Conservation (phyloP, 2,797 vertebrate species). For the Clarias platycephalus region DNA sequence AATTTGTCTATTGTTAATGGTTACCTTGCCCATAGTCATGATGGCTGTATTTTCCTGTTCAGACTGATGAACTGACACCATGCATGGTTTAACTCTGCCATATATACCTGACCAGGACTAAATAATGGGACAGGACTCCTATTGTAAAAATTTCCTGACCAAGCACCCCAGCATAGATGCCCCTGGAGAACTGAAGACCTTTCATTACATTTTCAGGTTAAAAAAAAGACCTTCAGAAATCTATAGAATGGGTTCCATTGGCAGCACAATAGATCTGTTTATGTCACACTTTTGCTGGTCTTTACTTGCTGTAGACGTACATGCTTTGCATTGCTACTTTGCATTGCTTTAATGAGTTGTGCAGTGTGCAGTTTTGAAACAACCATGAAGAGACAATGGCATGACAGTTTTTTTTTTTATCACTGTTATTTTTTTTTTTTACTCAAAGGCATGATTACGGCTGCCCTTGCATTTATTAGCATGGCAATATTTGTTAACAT, state of each 20-base stretch:
- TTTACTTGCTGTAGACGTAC: not conserved
- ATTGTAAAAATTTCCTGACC: conserved; percentile 13
- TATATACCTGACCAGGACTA: conserved; percentile 38
- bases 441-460: not conserved
- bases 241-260: not conserved
- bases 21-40: conserved; percentile 36
- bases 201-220: conserved; percentile 1
- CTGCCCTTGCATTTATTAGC: not conserved
- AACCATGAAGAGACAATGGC: not conserved
- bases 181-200: conserved; percentile 6
- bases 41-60: not conserved
- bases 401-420: not conserved
- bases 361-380: not conserved
- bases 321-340: not conserved
- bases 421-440: not conserved
- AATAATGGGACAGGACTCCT: conserved; percentile 4
- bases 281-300: not conserved
- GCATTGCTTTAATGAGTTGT: not conserved
- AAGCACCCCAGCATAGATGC: conserved; percentile 22
- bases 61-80: conserved; percentile 17
- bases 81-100: conserved; percentile 11
- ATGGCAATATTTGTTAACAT: not conserved
- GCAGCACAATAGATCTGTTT: not conserved
- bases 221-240: not conserved
- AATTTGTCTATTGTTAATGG: no score